phyloP scores from a whole-genome alignment of 1,140 invertebrate species.

The Cherax quadricarinatus region DNA sequence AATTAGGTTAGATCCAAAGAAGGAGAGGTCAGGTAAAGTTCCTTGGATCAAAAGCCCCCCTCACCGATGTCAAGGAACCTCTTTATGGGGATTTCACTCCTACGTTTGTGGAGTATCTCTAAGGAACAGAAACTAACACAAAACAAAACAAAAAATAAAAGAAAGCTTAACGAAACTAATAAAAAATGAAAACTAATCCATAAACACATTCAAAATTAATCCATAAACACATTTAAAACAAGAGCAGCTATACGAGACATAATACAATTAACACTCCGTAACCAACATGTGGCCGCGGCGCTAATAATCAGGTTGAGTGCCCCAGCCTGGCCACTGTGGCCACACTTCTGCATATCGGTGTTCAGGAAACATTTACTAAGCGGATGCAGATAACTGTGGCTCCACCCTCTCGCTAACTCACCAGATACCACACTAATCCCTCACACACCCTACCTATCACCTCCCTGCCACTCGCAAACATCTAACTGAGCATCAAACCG shows the following conservation, averaged over 20 bases:
- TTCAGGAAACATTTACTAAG: neutral
- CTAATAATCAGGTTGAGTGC: neutral
- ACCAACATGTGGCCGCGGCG: too few relatives aligned
- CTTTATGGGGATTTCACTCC: neutral
- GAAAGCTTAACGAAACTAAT: too few relatives aligned
- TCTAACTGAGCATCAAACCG: too few relatives aligned
- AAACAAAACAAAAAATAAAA: too few relatives aligned
- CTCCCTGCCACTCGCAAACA: neutral
- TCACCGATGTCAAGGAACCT: too few relatives aligned
- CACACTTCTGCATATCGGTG: neutral
- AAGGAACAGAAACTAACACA: neutral
- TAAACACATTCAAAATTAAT: neutral
- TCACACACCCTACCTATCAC: neutral
- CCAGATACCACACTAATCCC: neutral
- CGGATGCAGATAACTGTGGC: neutral
- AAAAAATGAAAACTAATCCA: too few relatives aligned
- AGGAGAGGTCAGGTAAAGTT: too few relatives aligned
- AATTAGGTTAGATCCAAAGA: too few relatives aligned
- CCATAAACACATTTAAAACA: too few relatives aligned
- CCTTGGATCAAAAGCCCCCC: too few relatives aligned
- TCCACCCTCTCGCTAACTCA: neutral
- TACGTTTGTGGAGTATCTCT: neutral
- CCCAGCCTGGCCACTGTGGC: neutral
- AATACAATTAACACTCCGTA: too few relatives aligned
- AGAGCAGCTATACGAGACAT: too few relatives aligned